Percentiles rank a stretch among this genome's conserved stretches.
Conservation (phyloP, 2,113 vertebrate genomes). For the Cranoglanis bouderius region DNA sequence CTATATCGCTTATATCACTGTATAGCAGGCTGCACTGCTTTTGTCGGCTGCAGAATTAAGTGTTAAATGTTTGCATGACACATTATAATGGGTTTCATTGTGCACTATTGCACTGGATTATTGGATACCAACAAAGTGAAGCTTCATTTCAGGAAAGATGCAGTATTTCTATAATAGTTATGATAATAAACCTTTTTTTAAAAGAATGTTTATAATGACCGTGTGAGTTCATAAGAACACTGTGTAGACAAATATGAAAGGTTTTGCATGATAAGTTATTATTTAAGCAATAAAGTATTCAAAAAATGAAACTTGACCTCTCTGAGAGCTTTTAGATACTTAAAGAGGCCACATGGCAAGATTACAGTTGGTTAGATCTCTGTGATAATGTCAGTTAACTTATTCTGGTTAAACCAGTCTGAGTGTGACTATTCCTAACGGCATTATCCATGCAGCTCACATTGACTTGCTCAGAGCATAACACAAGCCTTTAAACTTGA, state of each 20-base stretch:
- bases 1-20: not conserved
- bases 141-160: not conserved
- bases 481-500: not conserved
- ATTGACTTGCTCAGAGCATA: not conserved
- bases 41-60: not conserved
- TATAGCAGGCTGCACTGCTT: not conserved
- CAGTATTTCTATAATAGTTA: not conserved
- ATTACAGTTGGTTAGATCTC: not conserved
- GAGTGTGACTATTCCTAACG: slow-evolving; percentile 1
- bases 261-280: not conserved
- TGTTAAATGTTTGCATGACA: not conserved
- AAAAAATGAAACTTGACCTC: not conserved
- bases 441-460: not conserved
- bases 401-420: slow-evolving; percentile 33
- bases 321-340: not conserved
- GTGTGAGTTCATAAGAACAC: not conserved
- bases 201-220: not conserved
- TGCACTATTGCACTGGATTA: not conserved
- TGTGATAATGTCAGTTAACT: slow-evolving; percentile 3
- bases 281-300: not conserved
- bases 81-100: not conserved
- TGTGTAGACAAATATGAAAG: not conserved
- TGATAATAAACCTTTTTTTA: not conserved
- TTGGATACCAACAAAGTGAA: not conserved
- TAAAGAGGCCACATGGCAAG: not conserved